Evolutionary conservation across 2,113 vertebrate genomes (phyloP), one percentile per base, ranked within the genome.

Genomic region (Nothocercus julius): DNA sequence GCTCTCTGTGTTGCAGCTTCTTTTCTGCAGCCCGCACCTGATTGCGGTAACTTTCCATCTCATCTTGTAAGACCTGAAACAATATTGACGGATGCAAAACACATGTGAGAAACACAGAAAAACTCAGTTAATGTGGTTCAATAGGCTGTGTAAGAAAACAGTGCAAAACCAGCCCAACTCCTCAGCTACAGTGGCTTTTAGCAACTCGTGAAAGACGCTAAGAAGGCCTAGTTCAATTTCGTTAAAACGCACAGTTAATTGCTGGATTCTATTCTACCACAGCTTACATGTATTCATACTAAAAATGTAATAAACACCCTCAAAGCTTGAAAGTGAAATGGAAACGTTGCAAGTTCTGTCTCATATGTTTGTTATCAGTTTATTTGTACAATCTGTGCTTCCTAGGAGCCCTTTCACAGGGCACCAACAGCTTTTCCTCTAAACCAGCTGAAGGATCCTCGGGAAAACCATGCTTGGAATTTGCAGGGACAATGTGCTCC

Each of bases 31-130:
- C 72, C 8, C 96, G 97, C 7, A 98, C 54, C 92, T 98, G 98
- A 73, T 47, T 97, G 56, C 97, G 97, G 21, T 97, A 98, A 88
- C 89, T 96, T 92, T 99, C 98, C 85, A 98, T 86, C 94, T 99
- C 98, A 8, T 98, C 98, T 96, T 98, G 98, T 81, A 99, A 92
- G 92, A 93, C 97, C 99, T 99, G 98, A 24, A 97, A 97, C 45
- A 15, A 94, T 1, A 79, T 4, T 78, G 93, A 87, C 3, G 4
- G 86, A 30, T 49, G 85, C 81, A 95, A 87, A 73, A 83, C 30
- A 63, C 45, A 36, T 0, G 7, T 95, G n/a, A 95, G 91, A 59
- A 83, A 68, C 5, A 66, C 76, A 90, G 40, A n/a, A 51, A 3
- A 92, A 34, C 53, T 5, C 9, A 11, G 78, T 56, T 15, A 3